Percentiles rank a stretch among this genome's conserved stretches.
Conservation (phyloP, 2,797 vertebrate genomes). For the Falco concolor region DNA sequence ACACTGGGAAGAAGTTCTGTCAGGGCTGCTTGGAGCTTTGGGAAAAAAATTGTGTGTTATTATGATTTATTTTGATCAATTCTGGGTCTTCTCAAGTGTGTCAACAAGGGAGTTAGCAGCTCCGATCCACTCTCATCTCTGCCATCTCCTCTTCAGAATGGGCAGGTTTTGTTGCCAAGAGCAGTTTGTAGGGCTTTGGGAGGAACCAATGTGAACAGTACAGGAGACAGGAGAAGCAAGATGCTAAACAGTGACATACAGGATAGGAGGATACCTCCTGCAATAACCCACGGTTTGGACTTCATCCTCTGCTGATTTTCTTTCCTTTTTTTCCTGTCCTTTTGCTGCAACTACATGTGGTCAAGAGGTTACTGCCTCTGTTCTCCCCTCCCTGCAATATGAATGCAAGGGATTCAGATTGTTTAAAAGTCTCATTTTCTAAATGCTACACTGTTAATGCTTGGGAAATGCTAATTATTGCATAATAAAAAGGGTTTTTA, state of each 20-base stretch:
- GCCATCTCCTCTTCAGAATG: background rate
- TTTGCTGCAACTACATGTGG: background rate
- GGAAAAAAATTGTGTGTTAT: background rate
- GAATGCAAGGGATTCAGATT: background rate
- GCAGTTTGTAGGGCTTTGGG: background rate
- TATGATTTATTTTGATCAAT: background rate
- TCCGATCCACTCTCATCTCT: background rate
- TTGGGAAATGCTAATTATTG: conserved; percentile 32
- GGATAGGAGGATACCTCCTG: background rate
- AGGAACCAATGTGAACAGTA: background rate
- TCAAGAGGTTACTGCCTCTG: background rate
- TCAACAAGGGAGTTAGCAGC: fast-evolving
- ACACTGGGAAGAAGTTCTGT: background rate
- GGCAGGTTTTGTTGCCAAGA: background rate
- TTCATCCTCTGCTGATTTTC: background rate
- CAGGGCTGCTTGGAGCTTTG: background rate
- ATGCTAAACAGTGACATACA: background rate
- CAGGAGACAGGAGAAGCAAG: background rate
- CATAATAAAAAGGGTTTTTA: background rate
- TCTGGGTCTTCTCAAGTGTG: background rate
- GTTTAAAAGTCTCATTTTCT: background rate
- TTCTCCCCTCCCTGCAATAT: background rate
- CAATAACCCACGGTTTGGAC: background rate
- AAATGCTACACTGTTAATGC: background rate
- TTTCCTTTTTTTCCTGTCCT: background rate